Percentiles rank a stretch among this genome's conserved stretches.
Conservation (phyloP, 2,113 vertebrate species). For the Ceyx cyanopectus region DNA sequence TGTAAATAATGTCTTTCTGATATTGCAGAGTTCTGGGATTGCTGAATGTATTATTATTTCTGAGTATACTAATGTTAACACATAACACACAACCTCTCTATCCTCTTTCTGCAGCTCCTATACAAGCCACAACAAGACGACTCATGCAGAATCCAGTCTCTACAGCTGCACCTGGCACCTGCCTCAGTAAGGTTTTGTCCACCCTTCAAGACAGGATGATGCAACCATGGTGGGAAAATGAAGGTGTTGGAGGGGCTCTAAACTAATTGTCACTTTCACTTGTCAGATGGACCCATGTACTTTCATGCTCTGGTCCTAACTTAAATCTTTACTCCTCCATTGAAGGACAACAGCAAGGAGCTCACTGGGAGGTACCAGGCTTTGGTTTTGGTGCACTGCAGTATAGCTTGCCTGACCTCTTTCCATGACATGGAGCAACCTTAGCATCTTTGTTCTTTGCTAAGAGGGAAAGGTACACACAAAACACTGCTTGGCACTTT, state of each 20-base stretch:
- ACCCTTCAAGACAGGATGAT: neutral
- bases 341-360: neutral
- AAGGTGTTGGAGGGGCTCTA: neutral
- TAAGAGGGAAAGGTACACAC: neutral
- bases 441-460: neutral
- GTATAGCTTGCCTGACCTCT: neutral
- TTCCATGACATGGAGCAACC: neutral
- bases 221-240: neutral
- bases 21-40: neutral
- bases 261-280: neutral
- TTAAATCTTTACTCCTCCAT: neutral
- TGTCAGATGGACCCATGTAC: neutral
- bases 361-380: neutral
- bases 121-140: neutral
- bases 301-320: neutral
- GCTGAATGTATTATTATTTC: neutral
- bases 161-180: neutral
- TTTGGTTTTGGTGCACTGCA: neutral
- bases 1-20: conserved; percentile 50
- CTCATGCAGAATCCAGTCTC: neutral
- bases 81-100: neutral
- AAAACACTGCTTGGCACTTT: neutral
- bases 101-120: neutral
- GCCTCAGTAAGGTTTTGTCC: neutral
- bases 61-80: conserved; percentile 1